Evolutionary conservation across 2,888 invertebrate species (phyloP).

Genomic region (Teinopalpus imperialis): DNA sequence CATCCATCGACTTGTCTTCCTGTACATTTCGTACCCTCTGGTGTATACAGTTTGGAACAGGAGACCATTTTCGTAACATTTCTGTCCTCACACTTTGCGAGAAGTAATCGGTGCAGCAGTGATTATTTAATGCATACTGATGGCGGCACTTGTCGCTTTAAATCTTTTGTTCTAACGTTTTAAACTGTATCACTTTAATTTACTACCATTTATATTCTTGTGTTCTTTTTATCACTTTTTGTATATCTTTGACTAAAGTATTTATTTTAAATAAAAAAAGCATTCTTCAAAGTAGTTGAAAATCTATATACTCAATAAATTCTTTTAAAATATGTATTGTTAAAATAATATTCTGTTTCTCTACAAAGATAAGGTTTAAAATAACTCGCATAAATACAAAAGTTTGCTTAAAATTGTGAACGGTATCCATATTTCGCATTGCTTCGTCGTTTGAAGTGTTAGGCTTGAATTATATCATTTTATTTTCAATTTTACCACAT

Average conservation of each 20-base stretch:
- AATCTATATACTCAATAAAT: constrained; percentile 13
- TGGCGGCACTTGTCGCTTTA: neutral
- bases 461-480: constrained; percentile 12
- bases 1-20: too few relatives aligned
- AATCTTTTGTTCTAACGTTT: neutral
- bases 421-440: constrained; percentile 17
- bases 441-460: constrained; percentile 5
- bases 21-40: too few relatives aligned
- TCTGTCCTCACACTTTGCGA: neutral
- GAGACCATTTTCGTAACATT: too few relatives aligned
- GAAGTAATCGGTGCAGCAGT: neutral
- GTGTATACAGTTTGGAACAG: too few relatives aligned
- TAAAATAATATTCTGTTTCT: constrained; percentile 23
- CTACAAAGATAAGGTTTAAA: constrained; percentile 19
- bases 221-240: neutral
- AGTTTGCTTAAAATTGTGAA: constrained; percentile 18
- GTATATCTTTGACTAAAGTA: neutral
- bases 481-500: constrained; percentile 13
- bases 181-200: neutral
- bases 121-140: neutral
- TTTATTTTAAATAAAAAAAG: constrained; percentile 1
- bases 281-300: constrained; percentile 1
- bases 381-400: constrained; percentile 22
- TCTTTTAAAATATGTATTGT: constrained; percentile 18
- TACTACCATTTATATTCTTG: neutral